Conservation (phyloP, 2,888 invertebrate genomes). For the Caenorhabditis becei region DNA sequence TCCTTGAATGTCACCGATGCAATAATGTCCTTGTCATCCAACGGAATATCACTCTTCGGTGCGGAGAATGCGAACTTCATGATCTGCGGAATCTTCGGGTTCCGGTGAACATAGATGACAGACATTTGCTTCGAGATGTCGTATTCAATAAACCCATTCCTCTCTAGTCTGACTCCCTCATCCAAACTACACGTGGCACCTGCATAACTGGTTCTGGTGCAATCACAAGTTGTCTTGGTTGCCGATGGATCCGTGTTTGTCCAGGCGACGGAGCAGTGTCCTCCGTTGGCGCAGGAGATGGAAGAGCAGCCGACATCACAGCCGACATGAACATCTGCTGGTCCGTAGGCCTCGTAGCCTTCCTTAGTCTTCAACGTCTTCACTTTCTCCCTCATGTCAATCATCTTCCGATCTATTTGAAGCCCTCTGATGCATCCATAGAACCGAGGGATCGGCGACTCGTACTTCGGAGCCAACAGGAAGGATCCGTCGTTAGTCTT, state of each 20-base stretch:
- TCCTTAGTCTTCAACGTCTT: slow-evolving; percentile 33
- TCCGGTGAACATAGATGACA: slow-evolving; percentile 38
- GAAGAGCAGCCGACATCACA: slow-evolving; percentile 73
- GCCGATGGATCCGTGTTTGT: slow-evolving; percentile 70
- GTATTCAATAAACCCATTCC: slow-evolving; percentile 64
- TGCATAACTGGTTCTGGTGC: slow-evolving; percentile 74
- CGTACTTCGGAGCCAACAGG: slow-evolving; percentile 64
- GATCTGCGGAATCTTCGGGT: slow-evolving; percentile 61
- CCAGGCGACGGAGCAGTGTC: slow-evolving; percentile 79
- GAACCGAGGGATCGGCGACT: slow-evolving; percentile 70
- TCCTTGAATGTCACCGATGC: slow-evolving; percentile 47
- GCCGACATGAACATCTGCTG: slow-evolving; percentile 70
- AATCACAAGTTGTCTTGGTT: slow-evolving; percentile 73
- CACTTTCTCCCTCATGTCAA: slow-evolving; percentile 58
- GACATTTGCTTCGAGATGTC: slow-evolving; percentile 67
- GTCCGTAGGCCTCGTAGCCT: slow-evolving; percentile 35
- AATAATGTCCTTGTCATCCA: slow-evolving; percentile 39
- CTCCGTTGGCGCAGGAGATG: slow-evolving; percentile 75
- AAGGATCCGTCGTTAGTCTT: slow-evolving; percentile 58
- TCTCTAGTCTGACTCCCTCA: slow-evolving; percentile 66
- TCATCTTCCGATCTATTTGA: slow-evolving; percentile 56
- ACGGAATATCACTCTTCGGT: slow-evolving; percentile 18
- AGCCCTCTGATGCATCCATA: slow-evolving; percentile 78
- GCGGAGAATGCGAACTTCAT: slow-evolving; percentile 74
- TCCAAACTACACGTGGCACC: slow-evolving; percentile 71